Percentiles rank a stretch among this genome's conserved stretches.
Evolutionary conservation across 1,140 invertebrate genomes (phyloP).

Genomic region (Fopius arisanus): DNA sequence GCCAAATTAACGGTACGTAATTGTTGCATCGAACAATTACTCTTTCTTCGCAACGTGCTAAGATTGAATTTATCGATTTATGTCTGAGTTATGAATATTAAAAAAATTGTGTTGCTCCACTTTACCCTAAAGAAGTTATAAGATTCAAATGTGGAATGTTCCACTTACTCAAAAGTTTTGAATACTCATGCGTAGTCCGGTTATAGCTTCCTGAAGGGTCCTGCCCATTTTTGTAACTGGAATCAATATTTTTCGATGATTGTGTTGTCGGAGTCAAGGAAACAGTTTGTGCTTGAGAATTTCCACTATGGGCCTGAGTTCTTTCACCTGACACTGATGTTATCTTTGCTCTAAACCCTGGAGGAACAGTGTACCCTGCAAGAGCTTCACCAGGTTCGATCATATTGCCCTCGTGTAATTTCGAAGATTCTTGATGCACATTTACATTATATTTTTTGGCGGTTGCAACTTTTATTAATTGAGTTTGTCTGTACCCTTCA

Average conservation of each 20-base stretch:
- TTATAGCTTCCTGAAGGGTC: slow-evolving; percentile 17
- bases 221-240: slow-evolving; percentile 44
- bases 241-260: slow-evolving; percentile 37
- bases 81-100: no score
- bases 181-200: neutral
- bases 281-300: slow-evolving; percentile 73
- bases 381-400: slow-evolving; percentile 71
- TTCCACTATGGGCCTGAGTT: slow-evolving; percentile 67
- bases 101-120: no score
- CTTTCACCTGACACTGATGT: slow-evolving; percentile 69
- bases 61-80: no score
- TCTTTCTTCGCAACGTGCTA: no score
- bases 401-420: slow-evolving; percentile 59
- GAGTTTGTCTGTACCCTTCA: slow-evolving; percentile 15
- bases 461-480: slow-evolving; percentile 25
- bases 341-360: slow-evolving; percentile 73
- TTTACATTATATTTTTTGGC: slow-evolving; percentile 47
- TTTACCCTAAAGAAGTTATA: no score
- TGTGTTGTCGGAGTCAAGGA: slow-evolving; percentile 60
- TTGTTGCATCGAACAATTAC: no score
- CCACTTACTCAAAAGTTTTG: slow-evolving; percentile 29
- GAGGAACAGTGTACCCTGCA: slow-evolving; percentile 71
- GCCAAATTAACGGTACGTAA: no score
- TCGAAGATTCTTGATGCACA: slow-evolving; percentile 50
- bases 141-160: neutral